A percentile compares a stretch with the other conserved stretches of the same genome.
Evolutionary conservation across 2,888 invertebrate genomes (phyloP).

Genomic region (Sinohyriopsis cumingii): DNA sequence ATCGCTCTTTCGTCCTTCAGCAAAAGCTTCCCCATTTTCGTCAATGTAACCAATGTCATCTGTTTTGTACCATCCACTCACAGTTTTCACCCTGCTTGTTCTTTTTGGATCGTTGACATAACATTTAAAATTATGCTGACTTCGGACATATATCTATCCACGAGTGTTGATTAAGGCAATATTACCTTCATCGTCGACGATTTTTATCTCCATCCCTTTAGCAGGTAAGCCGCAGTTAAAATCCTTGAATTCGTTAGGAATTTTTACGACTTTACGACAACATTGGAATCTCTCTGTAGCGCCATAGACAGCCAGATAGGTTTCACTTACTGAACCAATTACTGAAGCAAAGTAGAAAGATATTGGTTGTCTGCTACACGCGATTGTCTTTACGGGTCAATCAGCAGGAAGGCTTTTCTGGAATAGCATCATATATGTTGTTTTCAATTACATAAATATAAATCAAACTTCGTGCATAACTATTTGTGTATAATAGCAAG

Average conservation of each 20-base stretch:
- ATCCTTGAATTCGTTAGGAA: slow-evolving; percentile 1
- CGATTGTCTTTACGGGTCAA: slow-evolving; percentile 1
- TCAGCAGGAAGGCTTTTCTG: neutral
- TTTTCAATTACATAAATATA: neutral
- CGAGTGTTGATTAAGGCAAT: neutral
- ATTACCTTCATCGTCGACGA: slow-evolving; percentile 2
- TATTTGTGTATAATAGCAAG: neutral
- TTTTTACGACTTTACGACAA: no score
- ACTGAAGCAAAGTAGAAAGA: neutral
- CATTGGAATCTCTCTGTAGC: neutral
- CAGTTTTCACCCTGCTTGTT: slow-evolving; percentile 4
- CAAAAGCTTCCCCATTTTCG: slow-evolving; percentile 13
- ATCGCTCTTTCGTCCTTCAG: slow-evolving; percentile 20
- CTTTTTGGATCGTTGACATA: slow-evolving; percentile 23
- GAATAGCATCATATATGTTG: neutral
- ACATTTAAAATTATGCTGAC: slow-evolving; percentile 8
- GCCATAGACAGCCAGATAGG: neutral
- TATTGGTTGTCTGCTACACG: slow-evolving; percentile 2
- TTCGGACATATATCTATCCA: slow-evolving; percentile 23
- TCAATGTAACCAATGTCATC: slow-evolving; percentile 24
- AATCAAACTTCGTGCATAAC: neutral
- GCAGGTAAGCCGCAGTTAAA: neutral
- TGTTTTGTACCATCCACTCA: slow-evolving; percentile 26
- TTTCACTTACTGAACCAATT: neutral
- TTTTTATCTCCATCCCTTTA: slow-evolving; percentile 1